Conservation (phyloP, 2,888 invertebrate genomes). For the Plebejus melissa region DNA sequence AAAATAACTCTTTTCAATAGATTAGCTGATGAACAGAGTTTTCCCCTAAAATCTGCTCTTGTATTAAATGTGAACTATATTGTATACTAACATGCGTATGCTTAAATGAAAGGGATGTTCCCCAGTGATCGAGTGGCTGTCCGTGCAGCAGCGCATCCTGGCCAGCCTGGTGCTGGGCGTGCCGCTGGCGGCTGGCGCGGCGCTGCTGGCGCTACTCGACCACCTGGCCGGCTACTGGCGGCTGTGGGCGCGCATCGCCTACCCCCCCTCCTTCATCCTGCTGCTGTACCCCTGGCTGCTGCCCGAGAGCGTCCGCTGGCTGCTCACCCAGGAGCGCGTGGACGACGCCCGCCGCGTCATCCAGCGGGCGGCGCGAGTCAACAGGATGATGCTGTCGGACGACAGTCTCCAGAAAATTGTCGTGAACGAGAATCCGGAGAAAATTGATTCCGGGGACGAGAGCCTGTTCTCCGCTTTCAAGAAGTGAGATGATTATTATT, state of each 20-base stretch:
- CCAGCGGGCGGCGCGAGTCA: conserved; percentile 79
- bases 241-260: conserved; percentile 81
- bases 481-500: conserved; percentile 48
- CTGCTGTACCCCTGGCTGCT: conserved; percentile 84
- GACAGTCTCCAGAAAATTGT: conserved; percentile 68
- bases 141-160: conserved; percentile 84
- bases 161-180: conserved; percentile 85
- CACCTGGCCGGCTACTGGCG: conserved; percentile 86
- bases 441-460: conserved; percentile 51
- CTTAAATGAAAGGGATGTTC: conserved; percentile 32
- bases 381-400: conserved; percentile 70
- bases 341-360: conserved; percentile 81
- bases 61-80: too few species aligned
- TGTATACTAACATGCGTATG: too few species aligned
- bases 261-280: conserved; percentile 83
- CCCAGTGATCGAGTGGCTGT: conserved; percentile 87
- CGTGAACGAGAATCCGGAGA: conserved; percentile 47
- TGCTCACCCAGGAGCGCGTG: conserved; percentile 81
- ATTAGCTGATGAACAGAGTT: too few species aligned
- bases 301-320: conserved; percentile 88
- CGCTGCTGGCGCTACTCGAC: conserved; percentile 82
- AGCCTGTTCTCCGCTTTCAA: conserved; percentile 56
- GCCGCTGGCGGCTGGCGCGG: conserved; percentile 85
- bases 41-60: too few species aligned
- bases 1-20: too few species aligned